Evolutionary conservation across 2,888 invertebrate species (phyloP).

Genomic region (Drosophila cracens): DNA sequence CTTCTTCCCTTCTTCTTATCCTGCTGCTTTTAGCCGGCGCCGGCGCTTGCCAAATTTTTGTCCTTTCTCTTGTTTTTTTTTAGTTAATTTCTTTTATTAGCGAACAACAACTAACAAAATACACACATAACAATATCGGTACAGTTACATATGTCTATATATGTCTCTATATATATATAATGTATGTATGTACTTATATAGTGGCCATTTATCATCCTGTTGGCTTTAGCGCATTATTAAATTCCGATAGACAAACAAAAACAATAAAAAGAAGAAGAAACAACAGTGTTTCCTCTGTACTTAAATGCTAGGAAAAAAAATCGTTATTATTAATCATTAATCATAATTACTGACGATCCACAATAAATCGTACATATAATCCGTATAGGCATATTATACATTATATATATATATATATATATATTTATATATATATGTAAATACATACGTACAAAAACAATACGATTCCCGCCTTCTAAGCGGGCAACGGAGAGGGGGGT

Average conservation of each 20-base stretch:
- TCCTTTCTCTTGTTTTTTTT: slow-evolving; percentile 23
- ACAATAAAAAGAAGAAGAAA: slow-evolving; percentile 18
- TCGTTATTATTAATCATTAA: slow-evolving; percentile 63
- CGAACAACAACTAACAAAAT: slow-evolving; percentile 57
- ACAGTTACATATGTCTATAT: slow-evolving; percentile 41
- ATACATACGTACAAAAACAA: slow-evolving; percentile 38
- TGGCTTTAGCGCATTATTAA: slow-evolving; percentile 53
- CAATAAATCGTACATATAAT: slow-evolving; percentile 46
- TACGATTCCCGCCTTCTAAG: slow-evolving; percentile 9
- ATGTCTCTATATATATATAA: slow-evolving; percentile 23
- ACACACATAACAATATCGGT: slow-evolving; percentile 56
- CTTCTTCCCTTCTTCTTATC: not conserved
- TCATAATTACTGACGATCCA: slow-evolving; percentile 69
- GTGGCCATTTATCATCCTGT: slow-evolving; percentile 62
- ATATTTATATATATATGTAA: slow-evolving; percentile 17
- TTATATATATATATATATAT: slow-evolving; percentile 18
- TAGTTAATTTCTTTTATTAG: slow-evolving; percentile 22
- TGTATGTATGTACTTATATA: slow-evolving; percentile 25
- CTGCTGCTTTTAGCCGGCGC: slow-evolving; percentile 71
- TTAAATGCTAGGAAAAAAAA: slow-evolving; percentile 58
- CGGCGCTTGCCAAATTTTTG: slow-evolving; percentile 71
- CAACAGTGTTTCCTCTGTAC: slow-evolving; percentile 30
- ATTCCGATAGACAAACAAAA: slow-evolving; percentile 48
- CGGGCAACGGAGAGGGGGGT: not conserved
- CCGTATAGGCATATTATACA: slow-evolving; percentile 40